Evolutionary conservation across 2,113 vertebrate genomes (phyloP), one percentile per base, ranked within the genome.

Genomic region (Pao palembangensis): DNA sequence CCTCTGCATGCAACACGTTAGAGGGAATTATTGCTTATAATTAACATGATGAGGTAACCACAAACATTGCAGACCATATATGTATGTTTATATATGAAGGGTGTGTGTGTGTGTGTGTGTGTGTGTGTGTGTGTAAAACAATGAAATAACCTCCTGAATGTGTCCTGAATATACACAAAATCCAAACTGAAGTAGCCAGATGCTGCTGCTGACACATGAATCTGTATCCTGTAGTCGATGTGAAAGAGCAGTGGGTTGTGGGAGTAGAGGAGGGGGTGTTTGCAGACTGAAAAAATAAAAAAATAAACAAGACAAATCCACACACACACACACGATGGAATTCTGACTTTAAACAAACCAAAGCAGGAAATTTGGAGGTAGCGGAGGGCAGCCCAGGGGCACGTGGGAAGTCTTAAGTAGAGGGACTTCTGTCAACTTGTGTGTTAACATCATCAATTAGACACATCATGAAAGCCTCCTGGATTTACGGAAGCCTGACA

Each of bases 311-410:
- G 73, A 76, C 78, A 73, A 64, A n/a, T 19, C 38, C 60, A n/a
- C 21, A 50, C 63, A 38, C 65, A 13, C 8, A 64, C 47, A 15
- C 20, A 31, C 52, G 62, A 43, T 18, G 50, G 64, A 87, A 85
- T 85, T 85, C 78, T 82, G 58, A 80, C 70, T 85, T 83, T 85
- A 86, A 86, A 87, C 81, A 87, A 86, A 87, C 79, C 63, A 31
- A 65, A 63, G 76, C 71, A 78, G 85, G 83, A 85, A 81, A 81
- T 68, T 71, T 28, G 52, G 69, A 75, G 71, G 62, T 58, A 56
- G 44, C 20, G 47, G 50, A 69, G 63, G 67, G 59, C 62, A 61
- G 75, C 65, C 67, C 25, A 3, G 12, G 58, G 71, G 48, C 61
- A 69, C 50, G 23, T 67, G 75, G 67, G 64, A 64, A 65, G 52